These are phyloP conservation scores for Ginglymostoma cirratum DNA, from an alignment of 2,113 vertebrate species.

Conservation along the genomic window DNA sequence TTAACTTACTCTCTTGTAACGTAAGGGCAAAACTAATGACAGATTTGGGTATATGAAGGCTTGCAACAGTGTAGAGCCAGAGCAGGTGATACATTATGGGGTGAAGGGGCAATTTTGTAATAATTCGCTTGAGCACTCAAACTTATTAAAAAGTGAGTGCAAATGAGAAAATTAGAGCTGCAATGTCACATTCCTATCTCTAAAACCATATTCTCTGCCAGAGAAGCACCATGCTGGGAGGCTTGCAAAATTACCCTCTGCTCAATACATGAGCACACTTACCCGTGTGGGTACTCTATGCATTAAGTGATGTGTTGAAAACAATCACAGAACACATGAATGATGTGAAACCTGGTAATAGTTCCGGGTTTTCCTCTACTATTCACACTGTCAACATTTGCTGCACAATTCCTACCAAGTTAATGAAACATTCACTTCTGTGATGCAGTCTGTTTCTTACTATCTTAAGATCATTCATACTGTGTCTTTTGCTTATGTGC, in stretches of 20 bases:
- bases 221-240: background rate
- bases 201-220: background rate
- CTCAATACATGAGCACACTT: background rate
- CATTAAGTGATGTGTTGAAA: no score
- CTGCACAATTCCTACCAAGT: slow-evolving; percentile 9
- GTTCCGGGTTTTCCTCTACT: background rate
- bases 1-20: no score
- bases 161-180: background rate
- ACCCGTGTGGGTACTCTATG: background rate
- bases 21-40: no score
- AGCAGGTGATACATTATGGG: background rate
- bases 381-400: background rate
- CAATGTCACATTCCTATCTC: background rate
- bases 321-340: background rate
- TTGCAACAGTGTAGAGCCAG: no score
- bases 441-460: background rate
- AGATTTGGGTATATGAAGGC: no score
- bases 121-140: background rate
- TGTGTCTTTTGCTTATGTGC: background rate
- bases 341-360: background rate
- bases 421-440: background rate
- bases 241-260: background rate
- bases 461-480: background rate
- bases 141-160: background rate
- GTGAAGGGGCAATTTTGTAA: background rate